Evolutionary conservation across 35 echinoderm and acorn worm genomes (phyloP), one percentile per base, ranked within the genome.

Genomic region (Ophiothrix spiculata): DNA sequence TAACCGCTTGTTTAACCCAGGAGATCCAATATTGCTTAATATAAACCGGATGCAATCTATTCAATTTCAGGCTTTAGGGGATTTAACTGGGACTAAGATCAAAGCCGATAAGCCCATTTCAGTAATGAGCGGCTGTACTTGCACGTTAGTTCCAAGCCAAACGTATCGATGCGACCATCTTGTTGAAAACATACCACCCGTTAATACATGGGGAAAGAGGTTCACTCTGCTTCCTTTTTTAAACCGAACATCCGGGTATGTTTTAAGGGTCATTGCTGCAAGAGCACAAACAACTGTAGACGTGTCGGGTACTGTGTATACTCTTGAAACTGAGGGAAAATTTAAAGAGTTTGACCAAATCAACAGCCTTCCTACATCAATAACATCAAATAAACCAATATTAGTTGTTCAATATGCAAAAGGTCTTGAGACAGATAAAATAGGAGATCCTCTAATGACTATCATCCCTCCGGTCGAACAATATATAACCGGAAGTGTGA

Each of bases 271-370:
- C 4, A 87, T 92, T 75, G 90, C 90, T 29, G 86, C 90, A 31
- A 81, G 94, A 33, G 82, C 86, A 8, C 86, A 89, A 21, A 97
- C 94, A 8, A 84, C 54, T 16, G 56, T 97, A 33, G 64, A 97
- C 35, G 73, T 97, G 0, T 82, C 94, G 1, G 94, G 90, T 1
- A 81, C 41, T 19, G 79, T 79, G 3, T 35, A 79, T 83, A 39
- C 77, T 23, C 77, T 97, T 14, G 78, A 84, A 11, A 63, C 79
- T 32, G 56, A 76, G 40, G 94, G 94, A 16, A 76, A 85, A 21
- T 97, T 92, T 75, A 89, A 78, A 76, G 94, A 97, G 77, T 97
- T 92, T 80, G 86, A 97, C 82, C 90, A 92, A 37, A 76, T 78
- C 23, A 84, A 86, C 33, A 76, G 86, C 25, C 86, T 92, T 34